Percentiles rank a stretch among this genome's conserved stretches.
These are phyloP conservation scores for Microtus pennsylvanicus DNA, from an alignment of 2,113 vertebrate genomes.

Conservation along the genomic window DNA sequence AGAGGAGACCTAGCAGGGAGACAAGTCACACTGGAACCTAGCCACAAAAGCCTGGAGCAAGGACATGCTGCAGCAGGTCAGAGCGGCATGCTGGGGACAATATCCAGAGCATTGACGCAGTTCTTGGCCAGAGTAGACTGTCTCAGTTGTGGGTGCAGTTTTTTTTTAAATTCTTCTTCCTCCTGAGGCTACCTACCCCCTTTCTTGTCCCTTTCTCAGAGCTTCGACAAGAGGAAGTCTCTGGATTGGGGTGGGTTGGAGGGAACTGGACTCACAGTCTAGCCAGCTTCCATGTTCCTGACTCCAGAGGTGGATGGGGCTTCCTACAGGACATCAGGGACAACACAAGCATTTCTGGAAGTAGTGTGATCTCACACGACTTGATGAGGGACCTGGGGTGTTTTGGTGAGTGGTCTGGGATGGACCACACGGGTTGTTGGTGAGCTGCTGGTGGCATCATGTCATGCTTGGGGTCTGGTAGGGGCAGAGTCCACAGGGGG, in stretches of 20 bases:
- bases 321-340: neutral
- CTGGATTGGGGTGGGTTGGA: no score
- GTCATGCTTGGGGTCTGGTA: no score
- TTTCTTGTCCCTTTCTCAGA: no score
- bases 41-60: neutral
- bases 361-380: accelerated
- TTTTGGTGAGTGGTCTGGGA: no score
- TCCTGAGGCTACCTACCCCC: no score
- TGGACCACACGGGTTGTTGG: neutral
- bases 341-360: neutral
- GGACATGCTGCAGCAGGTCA: neutral
- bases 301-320: neutral
- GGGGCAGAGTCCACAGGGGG: neutral
- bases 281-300: neutral
- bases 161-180: neutral
- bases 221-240: neutral
- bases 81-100: no score
- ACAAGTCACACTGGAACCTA: neutral
- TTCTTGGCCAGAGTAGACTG: neutral
- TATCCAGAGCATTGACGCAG: neutral
- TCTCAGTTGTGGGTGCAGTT: neutral
- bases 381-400: accelerated
- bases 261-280: neutral
- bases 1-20: accelerated
- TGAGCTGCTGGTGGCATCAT: neutral